A percentile compares a stretch with the other conserved stretches of the same genome.
Evolutionary conservation across 2,888 invertebrate species (phyloP).

Genomic region (Lissocephala sabroskyi): DNA sequence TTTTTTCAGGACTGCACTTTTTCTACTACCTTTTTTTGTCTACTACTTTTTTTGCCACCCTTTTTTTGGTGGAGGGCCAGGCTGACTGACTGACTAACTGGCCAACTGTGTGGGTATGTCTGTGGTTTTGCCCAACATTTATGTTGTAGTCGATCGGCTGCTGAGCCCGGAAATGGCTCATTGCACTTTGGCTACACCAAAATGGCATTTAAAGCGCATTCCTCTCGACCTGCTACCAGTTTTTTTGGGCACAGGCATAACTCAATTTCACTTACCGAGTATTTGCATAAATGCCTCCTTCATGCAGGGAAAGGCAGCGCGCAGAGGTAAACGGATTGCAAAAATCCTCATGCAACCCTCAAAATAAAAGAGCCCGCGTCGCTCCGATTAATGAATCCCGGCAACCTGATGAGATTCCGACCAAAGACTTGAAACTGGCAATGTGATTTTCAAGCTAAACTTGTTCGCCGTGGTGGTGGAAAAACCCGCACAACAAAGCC

Average conservation of each 20-base stretch:
- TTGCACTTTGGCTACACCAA: constrained; percentile 65
- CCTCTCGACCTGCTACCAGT: constrained; percentile 37
- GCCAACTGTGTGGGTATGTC: constrained; percentile 33
- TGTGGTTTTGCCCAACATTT: constrained; percentile 60
- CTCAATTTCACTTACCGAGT: constrained; percentile 37
- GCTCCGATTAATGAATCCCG: too few species aligned
- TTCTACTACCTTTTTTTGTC: constrained; percentile 9
- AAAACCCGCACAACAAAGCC: constrained; percentile 45
- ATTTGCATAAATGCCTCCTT: constrained; percentile 22
- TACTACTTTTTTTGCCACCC: constrained; percentile 4
- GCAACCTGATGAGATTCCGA: constrained; percentile 48
- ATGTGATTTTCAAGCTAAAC: constrained; percentile 35
- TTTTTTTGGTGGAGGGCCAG: constrained; percentile 3
- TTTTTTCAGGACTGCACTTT: constrained; percentile 9
- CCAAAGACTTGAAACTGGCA: constrained; percentile 22
- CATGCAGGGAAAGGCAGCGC: neutral
- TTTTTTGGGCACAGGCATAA: constrained; percentile 21
- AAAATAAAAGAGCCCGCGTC: too few species aligned
- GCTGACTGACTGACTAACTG: too few species aligned
- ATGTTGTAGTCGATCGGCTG: constrained; percentile 21
- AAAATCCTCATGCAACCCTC: neutral
- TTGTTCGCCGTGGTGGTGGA: constrained; percentile 55
- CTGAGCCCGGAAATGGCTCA: constrained; percentile 52
- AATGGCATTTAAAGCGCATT: constrained; percentile 64
- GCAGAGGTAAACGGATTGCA: constrained; percentile 25